Percentiles rank a stretch among this genome's conserved stretches.
Evolutionary conservation across 2,113 vertebrate genomes (phyloP).

Genomic region (Thamnophis sirtalis): DNA sequence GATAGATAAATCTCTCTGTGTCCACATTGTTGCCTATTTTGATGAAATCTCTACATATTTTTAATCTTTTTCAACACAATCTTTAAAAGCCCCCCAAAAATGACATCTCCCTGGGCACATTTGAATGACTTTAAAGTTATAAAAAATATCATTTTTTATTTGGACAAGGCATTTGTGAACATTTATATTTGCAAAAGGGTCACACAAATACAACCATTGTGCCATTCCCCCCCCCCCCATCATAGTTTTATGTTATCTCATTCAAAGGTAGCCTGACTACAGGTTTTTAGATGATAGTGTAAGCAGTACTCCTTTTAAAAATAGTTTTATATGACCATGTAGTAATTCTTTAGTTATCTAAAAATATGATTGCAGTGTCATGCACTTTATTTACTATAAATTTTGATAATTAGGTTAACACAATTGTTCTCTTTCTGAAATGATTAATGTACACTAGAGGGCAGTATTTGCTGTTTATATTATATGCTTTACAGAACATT

Average conservation of each 20-base stretch:
- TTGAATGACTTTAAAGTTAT: not conserved
- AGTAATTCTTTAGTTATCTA: not conserved
- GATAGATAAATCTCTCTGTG: not conserved
- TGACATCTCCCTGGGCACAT: not conserved
- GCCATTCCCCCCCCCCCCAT: not conserved
- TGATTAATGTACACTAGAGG: slow-evolving; percentile 45
- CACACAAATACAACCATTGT: not conserved
- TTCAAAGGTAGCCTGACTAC: not conserved
- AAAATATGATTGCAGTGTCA: not conserved
- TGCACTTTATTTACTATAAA: rapidly evolving
- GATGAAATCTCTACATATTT: not conserved
- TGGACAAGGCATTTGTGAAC: not conserved
- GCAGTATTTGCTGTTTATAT: slow-evolving; percentile 34
- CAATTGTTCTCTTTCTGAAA: not conserved
- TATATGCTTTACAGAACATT: not conserved
- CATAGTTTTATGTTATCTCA: not conserved
- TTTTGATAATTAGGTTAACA: not conserved
- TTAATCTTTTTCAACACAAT: not conserved
- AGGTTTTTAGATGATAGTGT: not conserved
- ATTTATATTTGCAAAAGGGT: not conserved
- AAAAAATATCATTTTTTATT: not conserved
- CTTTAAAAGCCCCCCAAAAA: not conserved
- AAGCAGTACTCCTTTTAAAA: not conserved
- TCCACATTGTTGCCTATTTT: not conserved
- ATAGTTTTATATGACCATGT: not conserved